Evolutionary conservation across 2,888 invertebrate species (phyloP).

Genomic region (Escarpia spicata): DNA sequence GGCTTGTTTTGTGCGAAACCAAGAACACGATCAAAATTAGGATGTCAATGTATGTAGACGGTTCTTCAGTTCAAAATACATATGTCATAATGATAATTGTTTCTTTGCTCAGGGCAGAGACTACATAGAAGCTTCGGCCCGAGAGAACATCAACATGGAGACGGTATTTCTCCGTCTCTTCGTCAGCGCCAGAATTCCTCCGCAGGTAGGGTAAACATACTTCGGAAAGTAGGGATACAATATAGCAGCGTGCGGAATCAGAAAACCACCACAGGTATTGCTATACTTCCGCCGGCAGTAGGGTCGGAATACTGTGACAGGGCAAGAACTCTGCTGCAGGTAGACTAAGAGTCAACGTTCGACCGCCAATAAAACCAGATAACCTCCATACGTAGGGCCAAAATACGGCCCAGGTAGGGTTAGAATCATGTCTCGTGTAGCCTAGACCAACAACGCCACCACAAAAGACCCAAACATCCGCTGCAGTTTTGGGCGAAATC

Average conservation of each 20-base stretch:
- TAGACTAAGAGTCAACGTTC: background rate
- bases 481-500: too few relatives aligned
- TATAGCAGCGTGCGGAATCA: background rate
- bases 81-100: background rate
- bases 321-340: background rate
- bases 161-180: constrained; percentile 88
- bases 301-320: background rate
- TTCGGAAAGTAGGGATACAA: background rate
- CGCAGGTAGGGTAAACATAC: constrained; percentile 52
- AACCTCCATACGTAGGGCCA: background rate
- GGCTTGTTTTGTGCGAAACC: too few relatives aligned
- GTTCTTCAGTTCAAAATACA: background rate
- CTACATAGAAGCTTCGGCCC: constrained; percentile 68
- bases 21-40: too few relatives aligned
- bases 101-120: background rate
- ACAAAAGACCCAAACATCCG: too few relatives aligned
- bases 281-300: background rate
- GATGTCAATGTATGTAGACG: too few relatives aligned
- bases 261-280: background rate
- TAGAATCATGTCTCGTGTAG: background rate
- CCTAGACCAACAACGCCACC: too few relatives aligned
- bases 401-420: background rate
- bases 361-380: background rate
- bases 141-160: constrained; percentile 82
- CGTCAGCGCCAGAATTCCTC: constrained; percentile 73